Conservation (phyloP, 2,888 invertebrate species). For the Phlogophora meticulosa region DNA sequence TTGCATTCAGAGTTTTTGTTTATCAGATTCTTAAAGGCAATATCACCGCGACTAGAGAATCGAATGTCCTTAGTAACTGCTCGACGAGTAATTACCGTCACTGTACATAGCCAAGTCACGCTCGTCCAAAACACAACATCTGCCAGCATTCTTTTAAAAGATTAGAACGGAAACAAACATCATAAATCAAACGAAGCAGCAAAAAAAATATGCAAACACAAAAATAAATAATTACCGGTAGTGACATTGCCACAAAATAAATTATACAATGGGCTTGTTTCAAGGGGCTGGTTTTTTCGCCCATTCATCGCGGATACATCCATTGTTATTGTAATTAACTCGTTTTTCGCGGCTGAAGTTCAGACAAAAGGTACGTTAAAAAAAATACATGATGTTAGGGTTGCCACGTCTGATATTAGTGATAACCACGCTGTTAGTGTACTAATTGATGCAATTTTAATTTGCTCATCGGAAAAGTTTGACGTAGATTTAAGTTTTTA, state of each 20-base stretch:
- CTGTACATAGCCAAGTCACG: constrained; percentile 1
- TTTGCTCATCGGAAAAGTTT: too few species aligned
- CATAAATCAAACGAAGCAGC: constrained; percentile 53
- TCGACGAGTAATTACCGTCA: too few species aligned
- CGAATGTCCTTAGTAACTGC: too few species aligned
- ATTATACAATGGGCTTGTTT: constrained; percentile 77
- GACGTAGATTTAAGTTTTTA: too few species aligned
- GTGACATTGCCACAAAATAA: constrained; percentile 78
- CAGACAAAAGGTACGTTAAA: constrained; percentile 62
- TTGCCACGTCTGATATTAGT: constrained; percentile 5
- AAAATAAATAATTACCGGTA: constrained; percentile 73
- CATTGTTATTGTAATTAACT: constrained; percentile 85
- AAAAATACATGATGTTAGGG: constrained; percentile 27
- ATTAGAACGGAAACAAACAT: constrained; percentile 35
- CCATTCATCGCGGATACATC: constrained; percentile 74
- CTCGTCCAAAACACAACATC: constrained; percentile 28
- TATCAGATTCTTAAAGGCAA: too few species aligned
- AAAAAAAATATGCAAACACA: constrained; percentile 63
- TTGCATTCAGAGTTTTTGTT: too few species aligned
- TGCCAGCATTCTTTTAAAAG: constrained; percentile 19
- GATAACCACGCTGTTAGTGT: too few species aligned
- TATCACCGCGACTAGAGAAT: too few species aligned
- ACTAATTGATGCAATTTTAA: too few species aligned
- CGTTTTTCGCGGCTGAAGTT: constrained; percentile 75
- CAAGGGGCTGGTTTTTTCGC: constrained; percentile 71